Evolutionary conservation across 2,888 invertebrate species (phyloP), one percentile per base, ranked within the genome.

Genomic region (Spisula subtruncata): DNA sequence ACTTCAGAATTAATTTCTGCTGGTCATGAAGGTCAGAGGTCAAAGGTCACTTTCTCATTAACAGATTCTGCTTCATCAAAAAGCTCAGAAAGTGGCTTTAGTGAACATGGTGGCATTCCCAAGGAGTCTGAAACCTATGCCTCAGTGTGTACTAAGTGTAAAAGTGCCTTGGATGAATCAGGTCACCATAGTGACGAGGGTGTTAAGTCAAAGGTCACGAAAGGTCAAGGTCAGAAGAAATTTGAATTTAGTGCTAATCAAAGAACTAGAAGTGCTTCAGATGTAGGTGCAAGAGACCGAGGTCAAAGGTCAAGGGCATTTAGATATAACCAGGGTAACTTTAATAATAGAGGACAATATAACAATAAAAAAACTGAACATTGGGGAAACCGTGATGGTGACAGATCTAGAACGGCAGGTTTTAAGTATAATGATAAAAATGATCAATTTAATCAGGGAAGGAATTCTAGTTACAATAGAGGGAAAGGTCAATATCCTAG

Each of bases 31-130:
- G 66, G 66, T 81, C 81, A 81, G 35, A 89, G 41, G 81, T 79
- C 91, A 10, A 94, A 93, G 86, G 94, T 95, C 75, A 93, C 92
- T 48, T 95, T 95, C 85, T 88, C 89, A 41, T 80, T 94, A 10
- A 93, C 92, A 14, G 94, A 93, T 29, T 93, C 94, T 20, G 92
- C 93, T 29, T 94, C 94, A 10, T 93, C 93, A 0, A 90, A 92
- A 75, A 95, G 95, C 91, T 92, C 92, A 5, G 94, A 94, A 80
- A 94, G 94, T 92, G 95, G 95, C 4, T 95, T 94, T 89, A 94
- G 94, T 91, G 95, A 95, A 81, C 90, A 93, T 81, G 85, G 90
- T 32, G 88, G 81, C 14, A n/a, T n/a, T n/a, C n/a, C n/a, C n/a
- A 89, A 88, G 18, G 20, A 89, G 25, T 16, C 82, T 46, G 56